phyloP scores from a whole-genome alignment of 2,888 invertebrate species.

The Dryobotodes eremita region DNA sequence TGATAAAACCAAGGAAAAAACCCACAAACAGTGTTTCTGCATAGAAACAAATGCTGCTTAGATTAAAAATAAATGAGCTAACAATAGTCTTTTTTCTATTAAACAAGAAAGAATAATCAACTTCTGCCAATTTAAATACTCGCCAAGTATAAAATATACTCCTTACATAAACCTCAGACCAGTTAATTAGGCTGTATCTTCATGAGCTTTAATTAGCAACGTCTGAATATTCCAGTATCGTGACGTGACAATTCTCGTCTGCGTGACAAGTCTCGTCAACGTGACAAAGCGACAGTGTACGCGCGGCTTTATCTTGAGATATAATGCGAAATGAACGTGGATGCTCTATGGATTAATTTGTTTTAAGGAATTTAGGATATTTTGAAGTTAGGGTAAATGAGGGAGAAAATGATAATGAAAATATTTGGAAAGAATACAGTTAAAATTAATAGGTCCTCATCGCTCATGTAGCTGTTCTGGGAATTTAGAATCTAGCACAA shows the following conservation, averaged over 20 bases:
- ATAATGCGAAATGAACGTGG: slow-evolving; percentile 44
- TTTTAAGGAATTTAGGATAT: slow-evolving; percentile 18
- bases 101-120: background rate
- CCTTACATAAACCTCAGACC: slow-evolving; percentile 29
- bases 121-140: slow-evolving; percentile 9
- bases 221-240: slow-evolving; percentile 57
- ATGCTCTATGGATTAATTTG: slow-evolving; percentile 19
- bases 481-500: background rate
- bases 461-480: background rate
- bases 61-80: slow-evolving; percentile 4
- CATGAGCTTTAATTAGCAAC: slow-evolving; percentile 61
- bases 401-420: background rate
- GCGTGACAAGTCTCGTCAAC: slow-evolving; percentile 52
- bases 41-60: slow-evolving; percentile 11
- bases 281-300: slow-evolving; percentile 58
- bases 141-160: background rate
- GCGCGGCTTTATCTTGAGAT: slow-evolving; percentile 47
- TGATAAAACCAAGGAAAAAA: slow-evolving; percentile 4
- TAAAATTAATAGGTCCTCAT: background rate
- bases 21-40: background rate
- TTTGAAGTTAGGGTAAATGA: background rate
- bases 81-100: slow-evolving; percentile 14
- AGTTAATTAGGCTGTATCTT: slow-evolving; percentile 62
- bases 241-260: slow-evolving; percentile 59
- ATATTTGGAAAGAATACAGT: background rate